phyloP scores from a whole-genome alignment of 2,113 vertebrate genomes.

The Martes martes region DNA sequence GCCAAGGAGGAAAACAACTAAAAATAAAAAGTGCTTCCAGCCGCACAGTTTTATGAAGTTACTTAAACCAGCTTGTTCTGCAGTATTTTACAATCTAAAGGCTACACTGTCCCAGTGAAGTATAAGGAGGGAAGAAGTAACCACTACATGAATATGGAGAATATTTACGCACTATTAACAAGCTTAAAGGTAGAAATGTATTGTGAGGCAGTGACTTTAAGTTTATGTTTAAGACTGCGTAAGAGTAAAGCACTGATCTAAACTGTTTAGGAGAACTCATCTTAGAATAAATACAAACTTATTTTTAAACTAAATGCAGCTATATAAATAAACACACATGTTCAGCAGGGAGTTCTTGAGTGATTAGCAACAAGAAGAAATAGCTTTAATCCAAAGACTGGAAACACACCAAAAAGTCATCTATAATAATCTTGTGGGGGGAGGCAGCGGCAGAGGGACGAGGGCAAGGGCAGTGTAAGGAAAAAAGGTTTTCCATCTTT shows the following conservation, averaged over 20 bases:
- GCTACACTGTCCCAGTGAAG: not conserved
- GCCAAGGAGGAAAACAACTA: not conserved
- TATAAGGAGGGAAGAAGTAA: not conserved
- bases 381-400: not conserved
- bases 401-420: not conserved
- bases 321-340: not conserved
- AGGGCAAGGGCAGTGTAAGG: not conserved
- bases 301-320: not conserved
- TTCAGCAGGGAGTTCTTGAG: not conserved
- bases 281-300: not conserved
- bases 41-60: not conserved
- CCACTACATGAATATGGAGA: not conserved
- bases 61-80: not conserved
- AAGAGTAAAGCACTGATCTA: not conserved
- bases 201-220: not conserved
- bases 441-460: not conserved
- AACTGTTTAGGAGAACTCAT: not conserved
- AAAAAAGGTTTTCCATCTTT: not conserved
- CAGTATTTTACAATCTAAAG: not conserved
- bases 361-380: not conserved
- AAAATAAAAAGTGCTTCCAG: not conserved
- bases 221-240: not conserved
- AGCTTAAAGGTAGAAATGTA: not conserved
- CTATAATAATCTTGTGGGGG: accelerated
- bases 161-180: not conserved